Conservation (phyloP, 2,113 vertebrate genomes). For the Grantiella picta region DNA sequence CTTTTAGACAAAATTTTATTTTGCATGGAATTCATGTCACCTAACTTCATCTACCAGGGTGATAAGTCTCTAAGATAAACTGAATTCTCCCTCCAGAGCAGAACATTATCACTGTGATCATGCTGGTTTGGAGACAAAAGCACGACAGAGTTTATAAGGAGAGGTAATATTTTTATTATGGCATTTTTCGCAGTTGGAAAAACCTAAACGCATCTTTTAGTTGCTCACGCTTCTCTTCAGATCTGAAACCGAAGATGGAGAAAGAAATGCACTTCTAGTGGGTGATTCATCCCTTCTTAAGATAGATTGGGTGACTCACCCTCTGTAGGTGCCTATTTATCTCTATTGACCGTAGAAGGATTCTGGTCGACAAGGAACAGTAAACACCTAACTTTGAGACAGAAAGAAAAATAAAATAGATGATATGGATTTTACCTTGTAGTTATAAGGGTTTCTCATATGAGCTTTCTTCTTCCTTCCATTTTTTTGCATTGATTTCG, state of each 20-base stretch:
- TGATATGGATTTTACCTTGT: neutral
- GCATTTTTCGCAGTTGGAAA: neutral
- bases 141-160: neutral
- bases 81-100: neutral
- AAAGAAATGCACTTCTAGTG: neutral
- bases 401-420: neutral
- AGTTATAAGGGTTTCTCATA: neutral
- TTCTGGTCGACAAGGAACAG: neutral
- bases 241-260: neutral
- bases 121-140: neutral
- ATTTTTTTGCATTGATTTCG: neutral
- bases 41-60: neutral
- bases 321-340: conserved; percentile 24
- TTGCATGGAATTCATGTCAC: neutral
- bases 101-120: neutral
- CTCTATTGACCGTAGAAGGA: conserved; percentile 12
- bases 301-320: conserved; percentile 16
- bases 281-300: conserved; percentile 27
- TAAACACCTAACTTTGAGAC: neutral
- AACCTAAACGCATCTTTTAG: neutral
- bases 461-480: neutral
- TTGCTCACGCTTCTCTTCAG: neutral
- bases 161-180: neutral
- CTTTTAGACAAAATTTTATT: neutral
- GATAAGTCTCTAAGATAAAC: neutral